phyloP scores from a whole-genome alignment of 1,140 invertebrate species.

The Lucilia cuprina region DNA sequence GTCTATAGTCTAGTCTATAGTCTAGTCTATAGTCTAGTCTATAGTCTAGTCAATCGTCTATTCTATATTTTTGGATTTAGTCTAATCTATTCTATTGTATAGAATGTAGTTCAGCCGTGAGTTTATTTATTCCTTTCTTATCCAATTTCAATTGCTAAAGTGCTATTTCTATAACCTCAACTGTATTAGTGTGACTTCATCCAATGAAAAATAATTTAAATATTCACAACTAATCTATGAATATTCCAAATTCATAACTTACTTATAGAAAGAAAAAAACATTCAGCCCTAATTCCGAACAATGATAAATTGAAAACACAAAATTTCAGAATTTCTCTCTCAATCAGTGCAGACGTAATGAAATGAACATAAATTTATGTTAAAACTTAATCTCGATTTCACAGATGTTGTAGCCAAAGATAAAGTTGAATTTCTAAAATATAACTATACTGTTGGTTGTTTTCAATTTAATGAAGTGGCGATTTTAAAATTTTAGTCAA shows the following conservation, averaged over 20 bases:
- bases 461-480: constrained; percentile 16
- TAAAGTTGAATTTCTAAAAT: background rate
- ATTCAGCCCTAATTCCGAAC: background rate
- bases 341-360: background rate
- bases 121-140: too few relatives aligned
- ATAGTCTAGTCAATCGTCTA: too few relatives aligned
- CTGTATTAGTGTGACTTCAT: background rate
- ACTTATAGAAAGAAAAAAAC: background rate
- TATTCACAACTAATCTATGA: background rate
- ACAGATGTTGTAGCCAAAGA: background rate
- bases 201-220: background rate
- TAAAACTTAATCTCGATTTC: constrained; percentile 19
- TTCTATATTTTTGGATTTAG: too few relatives aligned
- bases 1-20: too few relatives aligned
- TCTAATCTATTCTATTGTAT: too few relatives aligned
- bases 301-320: background rate
- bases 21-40: too few relatives aligned
- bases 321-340: background rate
- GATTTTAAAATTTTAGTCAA: background rate
- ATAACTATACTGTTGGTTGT: background rate
- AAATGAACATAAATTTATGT: background rate
- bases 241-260: background rate
- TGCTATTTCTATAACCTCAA: background rate
- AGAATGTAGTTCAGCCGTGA: too few relatives aligned
- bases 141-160: too few relatives aligned